Evolutionary conservation across 2,888 invertebrate species (phyloP), one percentile per base, ranked within the genome.

Genomic region (Gibbula magus): DNA sequence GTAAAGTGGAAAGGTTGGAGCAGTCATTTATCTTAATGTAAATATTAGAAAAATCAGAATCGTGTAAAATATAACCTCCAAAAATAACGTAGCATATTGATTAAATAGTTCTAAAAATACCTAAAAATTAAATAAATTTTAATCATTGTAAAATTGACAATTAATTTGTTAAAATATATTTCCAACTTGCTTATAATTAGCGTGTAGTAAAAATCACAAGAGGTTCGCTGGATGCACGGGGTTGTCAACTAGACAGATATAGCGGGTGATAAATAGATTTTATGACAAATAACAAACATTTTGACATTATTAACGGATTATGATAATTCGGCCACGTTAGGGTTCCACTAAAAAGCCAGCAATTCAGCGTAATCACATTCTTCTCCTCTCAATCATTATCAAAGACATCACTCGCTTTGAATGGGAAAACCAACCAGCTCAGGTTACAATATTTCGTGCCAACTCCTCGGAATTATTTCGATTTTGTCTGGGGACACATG

Each of bases 361-460:
- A 32, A 70, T 70, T 35, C 35, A 35, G 32, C 20, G 32, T 70
- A 70, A 70, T 70, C 20, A 70, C 39, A 25, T 29, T 29, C 32
- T 18, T 32, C 32, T 39, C 35, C 32, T 32, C 39, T 29, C 29
- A n/a, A 35, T 35, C 70, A 70, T 70, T 70, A 70, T 39, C 10
- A 20, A 35, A 70, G 20, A 70, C 29, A 70, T 70, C 70, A 70
- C 32, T 35, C 5, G 20, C 70, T 70, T 20, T 20, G 35, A 35
- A 20, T 70, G 70, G 70, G 20, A 70, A 70, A 35, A 16, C 39
- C 70, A 70, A 70, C 10, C 18, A 70, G 32, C 32, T 70, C 70
- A n/a, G 16, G 70, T 70, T 70, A 25, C 70, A 29, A 35, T 29
- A 70, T 70, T 39, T 70, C 70, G 70, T 70, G 70, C 70, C 39